These are phyloP conservation scores for Selenia dentaria DNA, from an alignment of 2,888 invertebrate species.

Conservation along the genomic window DNA sequence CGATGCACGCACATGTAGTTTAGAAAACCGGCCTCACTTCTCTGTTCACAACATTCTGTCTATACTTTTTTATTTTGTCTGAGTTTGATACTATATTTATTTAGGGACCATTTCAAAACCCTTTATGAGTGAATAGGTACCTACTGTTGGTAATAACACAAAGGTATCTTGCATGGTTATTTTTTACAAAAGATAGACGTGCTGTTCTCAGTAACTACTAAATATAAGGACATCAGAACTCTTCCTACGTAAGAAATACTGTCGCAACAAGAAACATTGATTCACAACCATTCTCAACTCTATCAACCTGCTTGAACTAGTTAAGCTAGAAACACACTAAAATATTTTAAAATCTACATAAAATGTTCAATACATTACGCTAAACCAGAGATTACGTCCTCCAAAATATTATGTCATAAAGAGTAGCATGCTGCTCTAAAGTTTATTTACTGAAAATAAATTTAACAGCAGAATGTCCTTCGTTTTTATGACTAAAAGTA, in stretches of 20 bases:
- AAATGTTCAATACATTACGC: slow-evolving; percentile 33
- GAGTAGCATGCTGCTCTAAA: not conserved
- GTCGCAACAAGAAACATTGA: slow-evolving; percentile 65
- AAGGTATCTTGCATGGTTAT: too few species aligned
- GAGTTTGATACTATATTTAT: too few species aligned
- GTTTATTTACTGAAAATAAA: not conserved
- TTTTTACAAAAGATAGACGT: too few species aligned
- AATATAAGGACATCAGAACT: slow-evolving; percentile 27
- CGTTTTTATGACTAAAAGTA: slow-evolving; percentile 1
- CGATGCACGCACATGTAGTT: too few species aligned
- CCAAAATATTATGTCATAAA: slow-evolving; percentile 22
- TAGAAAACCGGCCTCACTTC: too few species aligned
- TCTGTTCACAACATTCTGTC: too few species aligned
- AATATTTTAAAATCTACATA: slow-evolving; percentile 27
- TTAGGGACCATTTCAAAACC: too few species aligned
- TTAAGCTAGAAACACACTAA: slow-evolving; percentile 34
- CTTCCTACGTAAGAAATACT: slow-evolving; percentile 40
- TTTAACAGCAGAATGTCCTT: slow-evolving; percentile 1
- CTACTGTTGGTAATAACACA: too few species aligned
- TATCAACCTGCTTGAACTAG: slow-evolving; percentile 43
- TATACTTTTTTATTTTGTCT: too few species aligned
- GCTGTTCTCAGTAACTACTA: too few species aligned
- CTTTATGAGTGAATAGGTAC: too few species aligned
- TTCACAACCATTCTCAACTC: slow-evolving; percentile 69
- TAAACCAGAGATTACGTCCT: slow-evolving; percentile 39